A percentile compares a stretch with the other conserved stretches of the same genome.
phyloP scores from a whole-genome alignment of 1,140 invertebrate species.

The Monochamus saltuarius region DNA sequence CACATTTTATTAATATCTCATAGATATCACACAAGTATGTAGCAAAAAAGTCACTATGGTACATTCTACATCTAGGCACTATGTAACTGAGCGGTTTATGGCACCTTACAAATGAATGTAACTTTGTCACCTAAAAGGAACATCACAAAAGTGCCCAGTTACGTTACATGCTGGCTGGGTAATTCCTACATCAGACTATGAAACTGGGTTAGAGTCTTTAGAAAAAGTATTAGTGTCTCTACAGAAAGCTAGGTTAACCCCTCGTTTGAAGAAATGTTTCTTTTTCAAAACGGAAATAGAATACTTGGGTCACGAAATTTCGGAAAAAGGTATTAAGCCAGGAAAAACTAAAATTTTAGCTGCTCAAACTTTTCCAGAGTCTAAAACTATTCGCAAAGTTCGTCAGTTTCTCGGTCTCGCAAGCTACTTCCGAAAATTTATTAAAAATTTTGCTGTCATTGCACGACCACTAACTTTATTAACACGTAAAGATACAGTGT shows the following conservation, averaged over 20 bases:
- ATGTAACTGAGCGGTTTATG: no score
- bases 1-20: no score
- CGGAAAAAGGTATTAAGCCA: conserved; percentile 35
- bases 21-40: no score
- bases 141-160: no score
- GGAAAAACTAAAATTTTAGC: conserved; percentile 42
- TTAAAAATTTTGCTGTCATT: conserved; percentile 27
- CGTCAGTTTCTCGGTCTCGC: conserved; percentile 43
- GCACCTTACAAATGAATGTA: no score
- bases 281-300: conserved; percentile 41
- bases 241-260: conserved; percentile 30
- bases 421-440: conserved; percentile 45
- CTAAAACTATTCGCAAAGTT: conserved; percentile 38
- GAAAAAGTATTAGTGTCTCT: conserved; percentile 6
- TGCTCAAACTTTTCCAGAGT: conserved; percentile 38
- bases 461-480: conserved; percentile 7
- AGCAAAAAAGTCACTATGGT: no score
- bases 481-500: conserved; percentile 17
- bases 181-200: not conserved
- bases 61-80: no score
- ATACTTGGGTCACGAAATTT: conserved; percentile 43
- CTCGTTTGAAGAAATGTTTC: conserved; percentile 44
- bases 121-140: no score
- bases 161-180: no score
- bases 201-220: not conserved